Percentiles rank a stretch among this genome's conserved stretches.
phyloP scores from a whole-genome alignment of 2,888 invertebrate species.

The Ormyrus rosae region DNA sequence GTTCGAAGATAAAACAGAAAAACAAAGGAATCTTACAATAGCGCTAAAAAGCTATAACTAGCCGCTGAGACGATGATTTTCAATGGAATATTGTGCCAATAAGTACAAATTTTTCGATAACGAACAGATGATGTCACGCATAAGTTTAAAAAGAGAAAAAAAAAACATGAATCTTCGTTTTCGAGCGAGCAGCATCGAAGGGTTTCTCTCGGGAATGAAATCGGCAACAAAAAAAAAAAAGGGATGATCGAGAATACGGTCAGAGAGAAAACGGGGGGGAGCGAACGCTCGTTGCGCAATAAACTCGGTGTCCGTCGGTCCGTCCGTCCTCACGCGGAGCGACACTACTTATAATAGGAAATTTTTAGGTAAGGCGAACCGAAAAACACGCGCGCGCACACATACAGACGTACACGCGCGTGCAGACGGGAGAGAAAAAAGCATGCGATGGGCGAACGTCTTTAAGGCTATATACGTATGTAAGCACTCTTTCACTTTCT shows the following conservation, averaged over 20 bases:
- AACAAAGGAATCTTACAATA: conserved; percentile 12
- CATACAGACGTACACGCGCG: conserved; percentile 2
- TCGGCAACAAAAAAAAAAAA: neutral
- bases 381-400: neutral
- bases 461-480: conserved; percentile 28
- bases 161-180: neutral
- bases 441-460: conserved; percentile 26
- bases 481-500: conserved; percentile 56
- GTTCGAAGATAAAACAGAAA: conserved; percentile 8
- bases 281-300: conserved; percentile 49
- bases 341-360: conserved; percentile 64
- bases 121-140: conserved; percentile 12
- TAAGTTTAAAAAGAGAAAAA: conserved; percentile 36
- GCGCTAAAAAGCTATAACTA: conserved; percentile 48
- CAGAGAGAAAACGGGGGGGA: neutral
- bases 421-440: conserved; percentile 1
- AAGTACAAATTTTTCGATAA: conserved; percentile 58
- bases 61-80: conserved; percentile 49
- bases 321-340: conserved; percentile 72
- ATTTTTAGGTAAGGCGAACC: conserved; percentile 34
- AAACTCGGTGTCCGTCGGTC: conserved; percentile 72
- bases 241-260: neutral
- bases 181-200: conserved; percentile 29
- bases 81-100: conserved; percentile 54
- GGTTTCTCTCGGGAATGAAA: conserved; percentile 10